Evolutionary conservation across 2,888 invertebrate genomes (phyloP).

Genomic region (Lepeophtheirus nordmannii): DNA sequence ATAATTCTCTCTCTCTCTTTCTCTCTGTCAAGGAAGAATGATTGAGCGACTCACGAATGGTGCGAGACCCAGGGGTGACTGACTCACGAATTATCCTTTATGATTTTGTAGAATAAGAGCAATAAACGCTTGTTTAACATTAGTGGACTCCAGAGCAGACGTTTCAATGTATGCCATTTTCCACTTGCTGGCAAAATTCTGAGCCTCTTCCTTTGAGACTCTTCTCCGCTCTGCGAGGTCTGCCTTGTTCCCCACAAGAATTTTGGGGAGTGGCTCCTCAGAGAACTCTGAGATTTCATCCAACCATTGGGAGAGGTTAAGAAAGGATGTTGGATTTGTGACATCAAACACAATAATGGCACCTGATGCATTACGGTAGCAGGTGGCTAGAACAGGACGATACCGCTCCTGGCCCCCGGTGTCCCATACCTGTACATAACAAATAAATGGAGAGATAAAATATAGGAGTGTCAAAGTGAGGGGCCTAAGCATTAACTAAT

Average conservation of each 20-base stretch:
- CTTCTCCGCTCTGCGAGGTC: conserved; percentile 13
- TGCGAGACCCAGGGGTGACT: neutral
- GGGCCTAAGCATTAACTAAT: too few species aligned
- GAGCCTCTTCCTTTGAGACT: neutral
- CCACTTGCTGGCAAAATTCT: conserved; percentile 10
- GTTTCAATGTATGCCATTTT: conserved; percentile 20
- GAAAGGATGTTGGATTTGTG: conserved; percentile 9
- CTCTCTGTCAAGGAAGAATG: too few species aligned
- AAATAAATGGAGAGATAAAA: too few species aligned
- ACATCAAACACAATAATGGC: conserved; percentile 18
- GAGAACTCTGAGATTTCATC: conserved; percentile 20
- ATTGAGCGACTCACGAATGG: too few species aligned
- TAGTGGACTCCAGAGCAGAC: conserved; percentile 15
- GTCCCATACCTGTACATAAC: conserved; percentile 19
- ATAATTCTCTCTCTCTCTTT: too few species aligned
- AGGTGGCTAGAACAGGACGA: conserved; percentile 19
- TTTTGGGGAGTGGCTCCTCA: neutral
- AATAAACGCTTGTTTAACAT: conserved; percentile 17
- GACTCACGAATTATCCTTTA: neutral
- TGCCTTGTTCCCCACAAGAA: conserved; percentile 22
- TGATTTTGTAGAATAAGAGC: neutral
- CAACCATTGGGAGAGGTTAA: conserved; percentile 20
- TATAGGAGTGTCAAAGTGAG: too few species aligned
- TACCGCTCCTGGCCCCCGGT: conserved; percentile 22
- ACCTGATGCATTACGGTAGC: conserved; percentile 15